Percentiles rank a stretch among this genome's conserved stretches.
phyloP scores from a whole-genome alignment of 2,113 vertebrate species.

The Scalopus aquaticus region DNA sequence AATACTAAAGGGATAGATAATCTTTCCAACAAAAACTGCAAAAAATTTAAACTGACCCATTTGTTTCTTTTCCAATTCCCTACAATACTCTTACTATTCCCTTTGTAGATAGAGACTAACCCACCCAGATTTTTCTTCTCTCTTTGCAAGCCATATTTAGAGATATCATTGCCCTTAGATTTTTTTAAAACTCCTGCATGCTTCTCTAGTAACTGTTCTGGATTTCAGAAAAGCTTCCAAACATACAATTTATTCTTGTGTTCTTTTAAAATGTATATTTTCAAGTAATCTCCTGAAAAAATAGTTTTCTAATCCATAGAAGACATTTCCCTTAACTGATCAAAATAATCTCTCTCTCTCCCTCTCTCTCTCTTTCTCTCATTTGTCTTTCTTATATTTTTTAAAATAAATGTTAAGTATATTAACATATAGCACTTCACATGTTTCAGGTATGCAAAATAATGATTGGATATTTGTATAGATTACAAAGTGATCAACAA shows the following conservation, averaged over 20 bases:
- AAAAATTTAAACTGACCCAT: not conserved
- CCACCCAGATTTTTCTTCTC: not conserved
- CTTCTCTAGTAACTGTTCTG: not conserved
- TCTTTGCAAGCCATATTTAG: not conserved
- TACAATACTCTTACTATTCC: not conserved
- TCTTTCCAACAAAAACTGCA: not conserved
- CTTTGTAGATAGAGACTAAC: not conserved
- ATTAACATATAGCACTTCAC: too few relatives aligned
- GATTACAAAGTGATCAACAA: too few relatives aligned
- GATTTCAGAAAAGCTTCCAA: not conserved
- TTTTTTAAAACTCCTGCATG: not conserved
- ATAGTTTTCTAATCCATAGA: slow-evolving; percentile 21
- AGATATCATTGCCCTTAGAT: not conserved
- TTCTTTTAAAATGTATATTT: not conserved
- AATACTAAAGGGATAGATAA: not conserved
- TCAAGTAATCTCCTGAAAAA: not conserved
- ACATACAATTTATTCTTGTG: not conserved
- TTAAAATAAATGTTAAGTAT: too few relatives aligned
- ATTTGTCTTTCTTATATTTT: too few relatives aligned
- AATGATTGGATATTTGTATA: too few relatives aligned
- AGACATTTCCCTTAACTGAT: not conserved
- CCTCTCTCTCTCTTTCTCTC: not conserved
- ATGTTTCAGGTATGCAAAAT: too few relatives aligned
- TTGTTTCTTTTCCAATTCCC: not conserved
- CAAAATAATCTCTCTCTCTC: not conserved